phyloP scores from a whole-genome alignment of 2,113 vertebrate genomes.

The Paraplagusia blochii region DNA sequence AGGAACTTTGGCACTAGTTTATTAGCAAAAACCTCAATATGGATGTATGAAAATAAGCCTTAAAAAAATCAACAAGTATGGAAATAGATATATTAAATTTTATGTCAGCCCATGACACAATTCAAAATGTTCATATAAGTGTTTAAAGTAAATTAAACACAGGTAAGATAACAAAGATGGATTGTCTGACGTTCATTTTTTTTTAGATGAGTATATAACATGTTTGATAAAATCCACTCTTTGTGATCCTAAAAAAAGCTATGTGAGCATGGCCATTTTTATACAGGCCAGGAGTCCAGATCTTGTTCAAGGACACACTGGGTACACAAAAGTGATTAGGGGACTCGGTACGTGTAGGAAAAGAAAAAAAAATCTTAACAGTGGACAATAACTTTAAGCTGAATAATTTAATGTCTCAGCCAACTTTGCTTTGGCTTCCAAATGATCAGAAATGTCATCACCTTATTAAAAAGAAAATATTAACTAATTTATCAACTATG shows the following conservation, averaged over 20 bases:
- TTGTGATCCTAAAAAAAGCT: constrained; percentile 1
- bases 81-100: no score
- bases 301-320: constrained; percentile 34
- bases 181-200: not conserved
- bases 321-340: constrained; percentile 16
- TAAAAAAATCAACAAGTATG: no score
- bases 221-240: not conserved
- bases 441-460: not conserved
- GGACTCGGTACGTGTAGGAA: not conserved
- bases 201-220: not conserved
- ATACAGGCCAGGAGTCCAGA: constrained; percentile 16
- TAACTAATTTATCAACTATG: no score
- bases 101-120: no score
- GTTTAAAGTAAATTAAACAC: no score
- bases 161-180: not conserved
- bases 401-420: not conserved
- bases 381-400: not conserved
- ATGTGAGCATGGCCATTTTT: not conserved
- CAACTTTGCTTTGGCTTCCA: not conserved
- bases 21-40: no score
- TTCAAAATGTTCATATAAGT: no score
- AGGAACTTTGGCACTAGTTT: no score
- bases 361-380: not conserved
- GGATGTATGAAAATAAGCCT: no score
- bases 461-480: no score